phyloP scores from a whole-genome alignment of 2,797 vertebrate species.

The Alectoris magna region DNA sequence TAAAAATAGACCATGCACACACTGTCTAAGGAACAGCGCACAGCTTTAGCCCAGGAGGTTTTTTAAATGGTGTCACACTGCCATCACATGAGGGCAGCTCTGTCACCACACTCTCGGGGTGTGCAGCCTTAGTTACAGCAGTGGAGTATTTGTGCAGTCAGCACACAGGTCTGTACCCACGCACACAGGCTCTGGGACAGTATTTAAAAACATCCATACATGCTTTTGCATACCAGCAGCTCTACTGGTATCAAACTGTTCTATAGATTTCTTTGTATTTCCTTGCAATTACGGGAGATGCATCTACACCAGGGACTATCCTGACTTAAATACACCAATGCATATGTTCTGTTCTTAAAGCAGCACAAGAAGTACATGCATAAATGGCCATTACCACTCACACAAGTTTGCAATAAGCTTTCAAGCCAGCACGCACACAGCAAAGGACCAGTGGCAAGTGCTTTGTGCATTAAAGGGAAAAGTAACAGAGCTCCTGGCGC shows the following conservation, averaged over 20 bases:
- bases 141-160: not conserved
- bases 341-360: not conserved
- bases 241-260: not conserved
- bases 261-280: not conserved
- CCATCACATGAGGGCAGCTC: not conserved
- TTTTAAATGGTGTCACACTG: not conserved
- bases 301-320: not conserved
- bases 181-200: not conserved
- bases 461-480: not conserved
- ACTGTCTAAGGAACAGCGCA: not conserved
- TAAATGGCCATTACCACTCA: not conserved
- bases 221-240: not conserved
- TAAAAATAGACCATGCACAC: not conserved
- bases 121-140: not conserved
- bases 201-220: fast-evolving
- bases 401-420: not conserved
- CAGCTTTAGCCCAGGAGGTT: not conserved
- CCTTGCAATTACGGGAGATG: fast-evolving
- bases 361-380: not conserved
- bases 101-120: not conserved
- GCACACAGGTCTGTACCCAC: not conserved
- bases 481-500: not conserved
- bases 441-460: not conserved
- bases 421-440: not conserved
- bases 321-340: not conserved